Conservation (phyloP, 1,140 invertebrate species). For the Eubasilissa regina region DNA sequence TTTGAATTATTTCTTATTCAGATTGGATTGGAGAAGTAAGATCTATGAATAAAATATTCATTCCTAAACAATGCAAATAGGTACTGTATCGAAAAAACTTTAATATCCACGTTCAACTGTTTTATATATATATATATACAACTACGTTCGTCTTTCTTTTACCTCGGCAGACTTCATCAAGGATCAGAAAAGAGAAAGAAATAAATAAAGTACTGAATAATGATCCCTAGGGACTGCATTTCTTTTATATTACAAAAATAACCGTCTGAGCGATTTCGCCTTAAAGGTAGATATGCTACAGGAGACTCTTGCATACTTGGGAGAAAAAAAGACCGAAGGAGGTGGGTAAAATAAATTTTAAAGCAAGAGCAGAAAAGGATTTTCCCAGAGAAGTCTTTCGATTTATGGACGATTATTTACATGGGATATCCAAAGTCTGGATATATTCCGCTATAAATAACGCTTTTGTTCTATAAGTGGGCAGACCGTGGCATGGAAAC, state of each 20-base stretch:
- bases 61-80: no score
- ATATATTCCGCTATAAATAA: conserved; percentile 39
- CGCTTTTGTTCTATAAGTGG: conserved; percentile 43
- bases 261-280: conserved; percentile 33
- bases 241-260: conserved; percentile 56
- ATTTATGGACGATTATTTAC: conserved; percentile 58
- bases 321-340: not conserved
- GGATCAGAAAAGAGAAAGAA: conserved; percentile 44
- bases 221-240: conserved; percentile 56
- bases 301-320: not conserved
- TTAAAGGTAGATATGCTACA: conserved; percentile 11
- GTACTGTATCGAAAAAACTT: no score
- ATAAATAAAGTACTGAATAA: conserved; percentile 50
- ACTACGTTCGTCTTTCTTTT: not conserved
- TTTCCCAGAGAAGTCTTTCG: conserved; percentile 56
- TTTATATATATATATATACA: no score
- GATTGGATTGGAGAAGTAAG: no score
- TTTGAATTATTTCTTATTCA: no score
- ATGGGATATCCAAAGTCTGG: conserved; percentile 39
- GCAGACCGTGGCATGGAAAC: conserved; percentile 26
- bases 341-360: conserved; percentile 56
- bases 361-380: conserved; percentile 52
- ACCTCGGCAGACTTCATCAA: conserved; percentile 55
- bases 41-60: no score
- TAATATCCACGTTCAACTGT: no score